phyloP scores from a whole-genome alignment of 2,113 vertebrate species.

The Prinia subflava region DNA sequence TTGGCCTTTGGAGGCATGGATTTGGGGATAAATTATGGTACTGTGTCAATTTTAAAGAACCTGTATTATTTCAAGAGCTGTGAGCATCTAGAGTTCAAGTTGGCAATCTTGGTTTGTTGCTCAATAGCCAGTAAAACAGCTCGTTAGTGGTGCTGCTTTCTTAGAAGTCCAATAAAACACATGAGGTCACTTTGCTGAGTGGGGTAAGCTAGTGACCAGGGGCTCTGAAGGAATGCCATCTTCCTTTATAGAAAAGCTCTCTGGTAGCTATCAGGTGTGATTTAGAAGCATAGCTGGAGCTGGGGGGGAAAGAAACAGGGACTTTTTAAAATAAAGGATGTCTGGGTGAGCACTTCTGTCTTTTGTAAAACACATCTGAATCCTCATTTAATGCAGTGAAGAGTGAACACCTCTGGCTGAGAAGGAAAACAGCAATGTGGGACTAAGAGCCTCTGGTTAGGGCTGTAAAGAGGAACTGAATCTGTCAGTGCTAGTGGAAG shows the following conservation, averaged over 20 bases:
- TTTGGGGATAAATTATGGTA: background rate
- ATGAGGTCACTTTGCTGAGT: background rate
- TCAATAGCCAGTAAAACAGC: background rate
- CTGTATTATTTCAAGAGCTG: background rate
- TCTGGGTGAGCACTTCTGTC: background rate
- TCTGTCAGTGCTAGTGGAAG: background rate
- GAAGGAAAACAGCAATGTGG: rapidly evolving
- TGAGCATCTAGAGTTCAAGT: background rate
- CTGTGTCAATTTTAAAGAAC: background rate
- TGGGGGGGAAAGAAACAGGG: background rate
- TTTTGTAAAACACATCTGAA: background rate
- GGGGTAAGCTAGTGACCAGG: background rate
- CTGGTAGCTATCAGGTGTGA: background rate
- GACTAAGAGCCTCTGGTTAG: background rate
- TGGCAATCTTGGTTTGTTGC: background rate
- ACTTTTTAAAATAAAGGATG: background rate
- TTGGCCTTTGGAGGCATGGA: background rate
- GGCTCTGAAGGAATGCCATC: background rate
- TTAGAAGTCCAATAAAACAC: background rate
- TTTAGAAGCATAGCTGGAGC: background rate
- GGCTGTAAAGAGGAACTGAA: background rate
- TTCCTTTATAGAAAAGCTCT: background rate
- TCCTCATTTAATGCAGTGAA: background rate
- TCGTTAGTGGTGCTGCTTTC: background rate
- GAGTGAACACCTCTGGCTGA: background rate